Base-by-base conservation (phyloP, 2,113 vertebrate species). In the Lepidothrix coronata region DNA sequence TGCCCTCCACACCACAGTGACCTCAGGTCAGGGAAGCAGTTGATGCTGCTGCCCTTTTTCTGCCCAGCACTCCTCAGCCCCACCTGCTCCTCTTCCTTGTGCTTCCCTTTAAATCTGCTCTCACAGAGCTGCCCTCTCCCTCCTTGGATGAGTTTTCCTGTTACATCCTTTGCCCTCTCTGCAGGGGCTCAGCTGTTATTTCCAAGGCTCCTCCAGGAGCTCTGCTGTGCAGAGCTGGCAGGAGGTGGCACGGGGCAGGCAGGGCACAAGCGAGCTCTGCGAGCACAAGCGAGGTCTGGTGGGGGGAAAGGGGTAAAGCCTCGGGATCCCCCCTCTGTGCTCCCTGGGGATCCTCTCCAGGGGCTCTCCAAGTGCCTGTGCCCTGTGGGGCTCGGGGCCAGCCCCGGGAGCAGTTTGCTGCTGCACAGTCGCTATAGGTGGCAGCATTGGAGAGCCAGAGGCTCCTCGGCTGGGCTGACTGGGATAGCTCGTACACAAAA, bases 371-470 rank as follows among this genome's bases (percentile, higher is more conserved):
- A 1, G 20, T 0, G 4, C 41, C 78, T 2, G 39, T 17, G 59
- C 51, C 27, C 65, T 28, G 24, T 0, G 22, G 1, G 11, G 58
- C 54, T 30, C 30, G 0, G 4, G 78, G 27, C 44, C 57, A 10
- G 73, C 11, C 6, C 71, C 6, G 2, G 6, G 21, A 12, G 55
- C 43, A 1, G 23, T 20, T 24, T 11, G 81, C 12, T 91, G 85
- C 93, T 24, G 73, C 68, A 1, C 8, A 91, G 78, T 11, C 27
- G 41, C 97, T 93, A 91, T 93, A 97, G 97, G 90, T 96, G 97
- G 97, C 97, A 97, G 96, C 88, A 95, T 97, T 62, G 95, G 37
- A n/a, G 94, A 97, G 92, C 81, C 70, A 35, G 89, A 91, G 66
- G 76, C 88, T 63, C 30, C 91, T 71, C 66, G 12, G 49, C 63